These are phyloP conservation scores for Zaprionus obscuricornis DNA, from an alignment of 2,888 invertebrate species.

Conservation along the genomic window DNA sequence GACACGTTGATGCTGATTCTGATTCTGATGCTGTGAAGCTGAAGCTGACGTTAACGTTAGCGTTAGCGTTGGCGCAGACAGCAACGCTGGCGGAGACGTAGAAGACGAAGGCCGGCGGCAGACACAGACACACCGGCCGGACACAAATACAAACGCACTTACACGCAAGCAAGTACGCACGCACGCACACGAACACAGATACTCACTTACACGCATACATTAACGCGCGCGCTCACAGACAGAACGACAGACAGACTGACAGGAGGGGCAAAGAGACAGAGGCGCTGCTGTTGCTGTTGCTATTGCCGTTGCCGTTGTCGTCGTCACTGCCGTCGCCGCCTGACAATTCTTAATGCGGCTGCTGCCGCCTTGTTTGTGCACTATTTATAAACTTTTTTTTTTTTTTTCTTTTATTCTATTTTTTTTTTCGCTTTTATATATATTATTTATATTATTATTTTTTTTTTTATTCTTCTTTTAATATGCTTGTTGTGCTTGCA, in stretches of 20 bases:
- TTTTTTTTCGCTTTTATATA: slow-evolving; percentile 30
- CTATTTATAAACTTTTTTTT: slow-evolving; percentile 70
- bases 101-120: slow-evolving; percentile 39
- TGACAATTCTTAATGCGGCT: slow-evolving; percentile 68
- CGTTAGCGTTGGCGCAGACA: too few relatives aligned
- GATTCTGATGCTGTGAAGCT: slow-evolving; percentile 5
- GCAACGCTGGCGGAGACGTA: slow-evolving; percentile 24
- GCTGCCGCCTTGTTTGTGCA: slow-evolving; percentile 63
- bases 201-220: slow-evolving; percentile 18
- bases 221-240: slow-evolving; percentile 1
- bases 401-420: slow-evolving; percentile 46
- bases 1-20: slow-evolving; percentile 38
- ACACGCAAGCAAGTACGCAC: slow-evolving; percentile 12
- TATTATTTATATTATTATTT: too few relatives aligned
- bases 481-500: slow-evolving; percentile 47
- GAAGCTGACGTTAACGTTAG: slow-evolving; percentile 11
- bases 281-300: too few relatives aligned
- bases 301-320: background rate
- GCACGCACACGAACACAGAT: slow-evolving; percentile 14
- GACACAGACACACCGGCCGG: slow-evolving; percentile 45
- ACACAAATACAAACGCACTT: slow-evolving; percentile 26
- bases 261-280: slow-evolving; percentile 18
- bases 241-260: slow-evolving; percentile 24
- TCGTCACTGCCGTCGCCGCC: slow-evolving; percentile 41
- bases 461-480: slow-evolving; percentile 35